Base-by-base conservation (phyloP, 2,113 vertebrate species). In the Toxotes chatareus region DNA sequence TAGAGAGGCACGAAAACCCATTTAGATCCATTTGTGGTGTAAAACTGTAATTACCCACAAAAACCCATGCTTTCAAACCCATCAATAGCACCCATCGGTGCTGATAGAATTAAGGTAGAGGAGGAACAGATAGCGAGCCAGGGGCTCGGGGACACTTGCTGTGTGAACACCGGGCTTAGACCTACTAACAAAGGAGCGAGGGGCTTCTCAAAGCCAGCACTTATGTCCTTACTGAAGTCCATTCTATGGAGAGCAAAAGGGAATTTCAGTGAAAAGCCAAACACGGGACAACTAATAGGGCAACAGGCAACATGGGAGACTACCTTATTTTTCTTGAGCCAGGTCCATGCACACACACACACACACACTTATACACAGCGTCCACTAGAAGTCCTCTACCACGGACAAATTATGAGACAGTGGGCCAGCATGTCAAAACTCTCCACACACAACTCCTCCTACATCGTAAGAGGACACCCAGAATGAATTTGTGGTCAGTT, bases 11-110 rank as follows among this genome's bases (percentile, higher is more conserved):
- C 78, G 21, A 90, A 91, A 93, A 89, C 53, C 86, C 91, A 90
- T 93, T 92, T 91, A 89, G 88, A 90, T 89, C 90, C 88, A 93
- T 93, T 88, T 93, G 91, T 82, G 86, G 90, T 79, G 68, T 88
- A 80, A 91, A 92, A 85, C 84, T 86, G 87, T 92, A 90, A 93
- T 92, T 88, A 93, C 88, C 82, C 76, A 76, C 82, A 73, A 85
- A 90, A 88, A 85, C 66, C 79, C 51, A 76, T 80, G 87, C 87
- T 89, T 88, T 91, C 84, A 87, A 76, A 83, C 46, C 69, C 80
- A 87, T 90, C 90, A 89, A 85, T 86, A 83, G 78, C 86, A 71
- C 47, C 85, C 72, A 73, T 78, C 16, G 46, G 60, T 66, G 79
- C 66, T 88, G 86, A 86, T 88, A 76, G 71, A 86, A 89, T 91